phyloP scores from a whole-genome alignment of 2,888 invertebrate species.

The Pherbina coryleti region DNA sequence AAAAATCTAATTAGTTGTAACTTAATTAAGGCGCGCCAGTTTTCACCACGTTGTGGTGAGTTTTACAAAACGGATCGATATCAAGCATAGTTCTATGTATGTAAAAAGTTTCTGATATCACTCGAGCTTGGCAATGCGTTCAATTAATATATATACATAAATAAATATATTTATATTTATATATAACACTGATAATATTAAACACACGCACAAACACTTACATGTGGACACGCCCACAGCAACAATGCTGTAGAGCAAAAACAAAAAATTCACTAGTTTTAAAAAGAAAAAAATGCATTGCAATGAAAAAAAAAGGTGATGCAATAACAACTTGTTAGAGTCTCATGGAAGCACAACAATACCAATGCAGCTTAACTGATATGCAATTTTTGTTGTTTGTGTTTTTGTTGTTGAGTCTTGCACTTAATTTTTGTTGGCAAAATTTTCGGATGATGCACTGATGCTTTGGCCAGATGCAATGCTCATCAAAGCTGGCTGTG shows the following conservation, averaged over 20 bases:
- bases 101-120: not conserved
- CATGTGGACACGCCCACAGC: slow-evolving; percentile 20
- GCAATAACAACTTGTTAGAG: slow-evolving; percentile 54
- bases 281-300: slow-evolving; percentile 21
- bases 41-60: not conserved
- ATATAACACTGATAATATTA: not conserved
- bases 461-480: slow-evolving; percentile 59
- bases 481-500: slow-evolving; percentile 71
- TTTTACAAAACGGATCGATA: slow-evolving; percentile 1
- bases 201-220: not conserved
- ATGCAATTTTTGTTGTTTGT: too few relatives aligned
- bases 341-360: slow-evolving; percentile 28
- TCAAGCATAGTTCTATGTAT: not conserved
- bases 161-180: too few relatives aligned
- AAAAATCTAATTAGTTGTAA: too few relatives aligned
- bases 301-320: slow-evolving; percentile 32
- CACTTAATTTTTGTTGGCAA: not conserved
- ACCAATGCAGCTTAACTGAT: not conserved
- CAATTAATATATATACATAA: not conserved
- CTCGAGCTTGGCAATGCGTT: not conserved
- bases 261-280: not conserved
- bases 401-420: not conserved
- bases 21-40: not conserved
- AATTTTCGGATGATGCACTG: not conserved
- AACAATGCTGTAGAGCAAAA: not conserved